Base-by-base conservation (phyloP, 2,797 vertebrate species). In the Epinephelus awoara region DNA sequence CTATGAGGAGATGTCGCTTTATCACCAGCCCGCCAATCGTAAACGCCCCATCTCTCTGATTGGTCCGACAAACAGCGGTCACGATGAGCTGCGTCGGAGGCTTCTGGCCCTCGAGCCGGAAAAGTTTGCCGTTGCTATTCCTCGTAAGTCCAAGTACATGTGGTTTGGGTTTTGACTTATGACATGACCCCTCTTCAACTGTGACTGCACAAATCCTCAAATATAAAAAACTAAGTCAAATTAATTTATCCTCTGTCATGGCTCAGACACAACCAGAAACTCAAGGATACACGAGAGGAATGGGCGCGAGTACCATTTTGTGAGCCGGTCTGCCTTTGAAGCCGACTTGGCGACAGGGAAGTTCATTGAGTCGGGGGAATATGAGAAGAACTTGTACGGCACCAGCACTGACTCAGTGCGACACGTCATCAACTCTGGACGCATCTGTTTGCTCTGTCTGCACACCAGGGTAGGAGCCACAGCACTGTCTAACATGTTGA, bases 1-100 rank as follows among this genome's bases (percentile, higher is more conserved):
- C 68, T 99, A 99, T 0, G 98, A 99, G 88, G 98, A 99, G 93
- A 99, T 99, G 97, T 97, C 97, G 0, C 96, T 99, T 27, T 99
- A 98, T 88, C 98, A 99, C 88, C 98, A 99, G 84, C 97, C 97
- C 3, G 96, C 97, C 77, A 98, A 96, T 77, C 95, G 97, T 69
- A 99, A 98, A 76, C 95, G 98, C 15, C 98, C 98, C 49, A 94
- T 99, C 1, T 96, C 97, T 61, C 94, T 99, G 83, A 96, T 99
- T 0, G 97, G 97, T 6, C 97, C 98, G 0, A 95, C 97, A 47
- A 98, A 96, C 94, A 97, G 98, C 0, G 97, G 98, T 2, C 97
- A 98, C 17, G 97, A 97, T 6, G 97, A 99, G 82, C 86, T 99
- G 80, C 96, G 97, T 2, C 96, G 97, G 84, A 94, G 96, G 15